phyloP scores from a whole-genome alignment of 2,888 invertebrate species.

The Drosophila phalerata region DNA sequence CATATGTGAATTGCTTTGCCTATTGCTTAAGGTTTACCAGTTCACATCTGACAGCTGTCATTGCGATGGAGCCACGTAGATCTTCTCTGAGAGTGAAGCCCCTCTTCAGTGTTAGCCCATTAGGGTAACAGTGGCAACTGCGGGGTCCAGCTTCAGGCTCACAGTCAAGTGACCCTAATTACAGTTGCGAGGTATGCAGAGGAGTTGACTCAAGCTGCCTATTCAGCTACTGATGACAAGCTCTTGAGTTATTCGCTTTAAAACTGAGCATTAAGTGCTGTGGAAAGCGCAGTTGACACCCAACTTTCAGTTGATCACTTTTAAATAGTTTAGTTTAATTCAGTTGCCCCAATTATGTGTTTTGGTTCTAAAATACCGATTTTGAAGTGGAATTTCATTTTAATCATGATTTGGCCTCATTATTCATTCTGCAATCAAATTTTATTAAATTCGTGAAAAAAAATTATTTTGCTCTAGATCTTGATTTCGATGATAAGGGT shows the following conservation, averaged over 20 bases:
- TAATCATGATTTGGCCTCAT: too few relatives aligned
- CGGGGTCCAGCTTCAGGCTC: slow-evolving; percentile 39
- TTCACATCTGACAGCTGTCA: slow-evolving; percentile 50
- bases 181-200: slow-evolving; percentile 42
- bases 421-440: too few relatives aligned
- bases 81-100: neutral
- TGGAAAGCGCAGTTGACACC: slow-evolving; percentile 67
- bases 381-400: too few relatives aligned
- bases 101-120: slow-evolving; percentile 22
- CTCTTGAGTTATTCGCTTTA: slow-evolving; percentile 49
- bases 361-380: neutral
- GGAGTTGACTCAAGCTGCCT: slow-evolving; percentile 7
- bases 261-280: slow-evolving; percentile 53
- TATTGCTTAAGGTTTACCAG: slow-evolving; percentile 29
- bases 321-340: slow-evolving; percentile 9
- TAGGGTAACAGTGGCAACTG: slow-evolving; percentile 23
- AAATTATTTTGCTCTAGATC: too few relatives aligned
- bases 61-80: slow-evolving; percentile 41
- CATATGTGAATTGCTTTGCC: slow-evolving; percentile 9
- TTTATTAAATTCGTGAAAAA: too few relatives aligned
- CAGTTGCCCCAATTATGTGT: slow-evolving; percentile 11
- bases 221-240: slow-evolving; percentile 45
- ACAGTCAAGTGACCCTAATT: slow-evolving; percentile 68
- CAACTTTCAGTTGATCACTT: slow-evolving; percentile 60
- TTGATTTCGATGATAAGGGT: too few relatives aligned